Evolutionary conservation across 2,888 invertebrate genomes (phyloP), one percentile per base, ranked within the genome.

Genomic region (Trimorus sp.): DNA sequence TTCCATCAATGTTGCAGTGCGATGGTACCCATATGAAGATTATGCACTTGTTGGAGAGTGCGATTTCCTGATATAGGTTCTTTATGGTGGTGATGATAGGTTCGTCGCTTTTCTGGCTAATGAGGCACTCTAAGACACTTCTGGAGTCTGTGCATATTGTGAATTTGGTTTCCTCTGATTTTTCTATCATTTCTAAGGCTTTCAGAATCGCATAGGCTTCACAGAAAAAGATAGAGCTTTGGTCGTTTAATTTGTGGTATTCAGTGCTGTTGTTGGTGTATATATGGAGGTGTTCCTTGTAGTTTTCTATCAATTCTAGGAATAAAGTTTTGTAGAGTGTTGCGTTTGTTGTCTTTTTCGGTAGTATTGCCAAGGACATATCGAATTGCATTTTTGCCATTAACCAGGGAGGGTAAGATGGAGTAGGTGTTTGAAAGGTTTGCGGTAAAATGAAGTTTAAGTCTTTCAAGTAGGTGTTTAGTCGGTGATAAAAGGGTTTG

Each of bases 171-270:
- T 14, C 8, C 6, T 54, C 45, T 7, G 36, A 7, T 7, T 9
- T 48, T 48, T 40, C 8, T n/a, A 51, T 51, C 1, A 49, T 16
- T 38, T 51, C 38, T 2, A 59, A 16, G 6, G 59, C 70, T 16
- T 42, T 49, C 12, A 49, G 15, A 40, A 70, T 59, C n/a, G 70
- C 70, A 58, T 49, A 70, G 11, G 70, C 59, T 59, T 70, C 70
- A 16, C 70, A 70, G 16, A 38, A 70, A 16, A 70, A 70, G 4
- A 70, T 70, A 14, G 70, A 59, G 26, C 70, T 56, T 7, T 11
- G 4, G 40, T 70, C 45, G 12, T 69, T 45, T 16, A 70, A 49
- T 16, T 59, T 70, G 7, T 6, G 11, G 8, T 49, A 49, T 45
- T 49, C 48, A n/a, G 42, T 53, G 38, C 15, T 14, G n/a, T 73